Percentiles rank a stretch among this genome's conserved stretches.
phyloP scores from a whole-genome alignment of 2,113 vertebrate species.

The Maccullochella peelii region DNA sequence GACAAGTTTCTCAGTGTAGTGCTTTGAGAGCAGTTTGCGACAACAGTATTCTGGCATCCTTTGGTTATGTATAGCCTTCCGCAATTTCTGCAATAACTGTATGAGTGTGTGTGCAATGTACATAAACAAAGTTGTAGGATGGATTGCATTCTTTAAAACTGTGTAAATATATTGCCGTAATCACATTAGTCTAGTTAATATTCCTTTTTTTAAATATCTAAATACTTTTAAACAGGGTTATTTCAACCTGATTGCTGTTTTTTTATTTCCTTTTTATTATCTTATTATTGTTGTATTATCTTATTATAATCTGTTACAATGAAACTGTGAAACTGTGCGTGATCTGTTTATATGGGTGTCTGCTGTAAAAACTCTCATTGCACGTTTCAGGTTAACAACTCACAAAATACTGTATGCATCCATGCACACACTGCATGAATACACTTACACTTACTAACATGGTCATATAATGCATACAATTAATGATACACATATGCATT shows the following conservation, averaged over 20 bases:
- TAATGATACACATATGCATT: neutral
- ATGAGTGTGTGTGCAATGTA: neutral
- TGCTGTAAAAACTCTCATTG: neutral
- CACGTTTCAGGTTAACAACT: neutral
- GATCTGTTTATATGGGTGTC: neutral
- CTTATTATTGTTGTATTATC: neutral
- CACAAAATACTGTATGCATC: neutral
- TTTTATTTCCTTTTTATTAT: neutral
- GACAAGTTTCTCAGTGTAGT: constrained; percentile 73
- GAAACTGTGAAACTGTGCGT: neutral
- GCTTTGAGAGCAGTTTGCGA: constrained; percentile 60
- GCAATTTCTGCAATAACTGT: neutral
- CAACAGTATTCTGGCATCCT: constrained; percentile 25
- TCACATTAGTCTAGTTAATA: neutral
- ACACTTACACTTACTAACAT: neutral
- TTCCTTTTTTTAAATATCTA: neutral
- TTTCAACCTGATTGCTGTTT: neutral
- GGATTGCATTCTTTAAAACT: neutral
- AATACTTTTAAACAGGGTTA: neutral
- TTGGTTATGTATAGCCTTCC: constrained; percentile 20
- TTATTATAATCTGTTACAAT: neutral
- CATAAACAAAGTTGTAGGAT: neutral
- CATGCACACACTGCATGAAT: neutral
- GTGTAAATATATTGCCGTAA: neutral
- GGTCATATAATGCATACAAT: constrained; percentile 17